Base-by-base conservation (phyloP, 2,113 vertebrate species). In the Trematomus loennbergii region DNA sequence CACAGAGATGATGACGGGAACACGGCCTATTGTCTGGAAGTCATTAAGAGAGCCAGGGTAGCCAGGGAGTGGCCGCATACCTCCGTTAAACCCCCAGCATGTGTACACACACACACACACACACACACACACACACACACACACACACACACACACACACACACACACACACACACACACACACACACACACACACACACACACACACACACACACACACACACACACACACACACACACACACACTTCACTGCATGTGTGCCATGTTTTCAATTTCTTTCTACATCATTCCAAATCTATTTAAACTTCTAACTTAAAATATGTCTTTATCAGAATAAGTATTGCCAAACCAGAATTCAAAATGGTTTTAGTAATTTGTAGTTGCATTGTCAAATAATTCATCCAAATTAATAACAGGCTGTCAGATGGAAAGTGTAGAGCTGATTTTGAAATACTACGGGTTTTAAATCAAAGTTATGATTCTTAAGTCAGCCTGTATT, bases 11-110 rank as follows among this genome's bases (percentile, higher is more conserved):
- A 90, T 89, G 92, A 92, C 84, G 74, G 88, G 89, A 94, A 94
- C 91, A 91, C 75, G 62, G 85, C 46, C 90, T 84, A 91, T 93
- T 94, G 93, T 94, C 94, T 95, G 94, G 94, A 94, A 94, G 89
- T 94, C 90, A 95, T 94, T 95, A 95, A 89, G 90, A 88, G 89
- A 91, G 82, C 91, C 89, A 85, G 83, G 92, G 90, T 86, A 92
- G 89, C 85, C 88, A 90, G 92, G 94, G 93, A 94, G 94, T 84
- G 90, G 90, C 78, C 45, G 53, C 90, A 94, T 95, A 93, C 90
- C 89, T 93, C 85, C 86, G 85, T 81, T 83, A 79, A 91, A 80
- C 86, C 92, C 88, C 87, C 78, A 71, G 75, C 82, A 84, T 63
- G 63, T 22, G 25, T 18, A 45, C 74, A 20, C 81, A 64, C 72